Base-by-base conservation (phyloP, 1,140 invertebrate species). In the Bactericera cockerelli region DNA sequence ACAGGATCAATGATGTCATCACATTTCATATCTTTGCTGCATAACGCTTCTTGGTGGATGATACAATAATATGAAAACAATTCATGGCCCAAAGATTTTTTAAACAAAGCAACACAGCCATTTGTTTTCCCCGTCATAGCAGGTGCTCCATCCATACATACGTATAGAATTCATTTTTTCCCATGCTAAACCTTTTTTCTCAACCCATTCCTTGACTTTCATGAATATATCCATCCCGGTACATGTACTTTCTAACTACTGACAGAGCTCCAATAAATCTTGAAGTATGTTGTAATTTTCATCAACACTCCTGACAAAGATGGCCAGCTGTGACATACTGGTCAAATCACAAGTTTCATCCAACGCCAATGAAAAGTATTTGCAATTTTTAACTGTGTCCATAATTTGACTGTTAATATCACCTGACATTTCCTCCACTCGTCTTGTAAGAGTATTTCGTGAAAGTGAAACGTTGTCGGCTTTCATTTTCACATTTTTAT, bases 11-110 rank as follows among this genome's bases (percentile, higher is more conserved):
- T 31, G 4, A 31, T 13, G 4, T 31, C 28, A 31, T 31, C 13
- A 13, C 4, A 31, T 31, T 31, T 31, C 28, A 31, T 31, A 31
- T 31, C 28, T 31, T 31, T 31, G 61, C 8, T 70, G 67, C 59
- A 58, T 26, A n/a, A 66, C 70, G 61, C 70, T 72, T 59, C 62
- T 69, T 31, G 28, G 63, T 56, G 56, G 49, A 68, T 65, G 63
- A 58, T 70, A 25, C 58, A 67, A 21, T 70, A 70, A 66, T 67
- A 71, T 60, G 64, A 63, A 56, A 63, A 64, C 64, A 66, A 61
- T 61, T 21, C 63, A 58, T 59, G 28, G 4, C 28, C 28, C 28
- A 31, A 31, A 13, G 13, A 31, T 31, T 31, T 31, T 6, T 4
- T 31, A 6, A 31, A 31, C 28, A 31, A 31, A 31, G 28, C 28